These are phyloP conservation scores for Apolygus lucorum DNA, from an alignment of 1,140 invertebrate species.

Conservation along the genomic window DNA sequence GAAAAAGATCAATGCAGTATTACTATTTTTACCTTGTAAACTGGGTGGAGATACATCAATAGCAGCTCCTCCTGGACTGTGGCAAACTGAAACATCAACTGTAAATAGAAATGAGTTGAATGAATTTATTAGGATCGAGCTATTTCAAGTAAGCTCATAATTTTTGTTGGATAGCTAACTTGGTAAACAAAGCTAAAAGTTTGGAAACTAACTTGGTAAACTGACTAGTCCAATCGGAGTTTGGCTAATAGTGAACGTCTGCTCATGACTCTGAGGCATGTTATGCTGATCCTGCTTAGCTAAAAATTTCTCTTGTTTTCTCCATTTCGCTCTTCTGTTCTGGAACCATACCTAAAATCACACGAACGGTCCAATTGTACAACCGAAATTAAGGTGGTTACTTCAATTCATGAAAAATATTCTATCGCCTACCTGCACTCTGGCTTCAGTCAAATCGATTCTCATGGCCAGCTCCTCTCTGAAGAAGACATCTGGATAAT, in stretches of 20 bases:
- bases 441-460: conserved; percentile 87
- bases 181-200: too few relatives aligned
- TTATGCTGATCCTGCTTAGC: conserved; percentile 29
- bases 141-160: too few relatives aligned
- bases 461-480: conserved; percentile 75
- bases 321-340: conserved; percentile 73
- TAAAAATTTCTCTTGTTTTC: conserved; percentile 61
- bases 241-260: conserved; percentile 17
- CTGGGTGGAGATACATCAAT: conserved; percentile 22
- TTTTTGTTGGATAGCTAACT: too few relatives aligned
- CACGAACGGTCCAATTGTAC: too few relatives aligned
- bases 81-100: conserved; percentile 24
- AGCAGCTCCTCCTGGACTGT: conserved; percentile 21
- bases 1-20: too few relatives aligned
- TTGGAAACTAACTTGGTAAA: conserved; percentile 29
- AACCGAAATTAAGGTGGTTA: too few relatives aligned
- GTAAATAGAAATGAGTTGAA: too few relatives aligned
- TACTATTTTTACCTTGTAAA: conserved; percentile 17
- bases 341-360: conserved; percentile 65
- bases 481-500: conserved; percentile 93
- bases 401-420: too few relatives aligned
- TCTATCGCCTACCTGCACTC: conserved; percentile 81
- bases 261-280: conserved; percentile 2
- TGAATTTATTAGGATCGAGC: too few relatives aligned
- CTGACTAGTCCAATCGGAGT: conserved; percentile 19